Conservation (phyloP, 1,140 invertebrate species). For the Ceratitis capitata region DNA sequence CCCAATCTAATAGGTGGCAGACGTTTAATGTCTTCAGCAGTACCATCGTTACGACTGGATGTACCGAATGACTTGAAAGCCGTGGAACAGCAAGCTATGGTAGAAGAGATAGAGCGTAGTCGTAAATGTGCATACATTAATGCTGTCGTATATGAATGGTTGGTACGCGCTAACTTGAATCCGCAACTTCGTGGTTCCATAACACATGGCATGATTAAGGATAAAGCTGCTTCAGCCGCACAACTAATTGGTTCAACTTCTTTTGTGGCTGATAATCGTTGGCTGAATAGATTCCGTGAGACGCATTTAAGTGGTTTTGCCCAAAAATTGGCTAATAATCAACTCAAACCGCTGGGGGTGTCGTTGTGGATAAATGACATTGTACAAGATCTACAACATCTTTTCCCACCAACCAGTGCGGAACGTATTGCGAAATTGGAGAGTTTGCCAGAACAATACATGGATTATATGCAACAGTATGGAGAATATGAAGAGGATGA, state of each 20-base stretch:
- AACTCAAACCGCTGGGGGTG: slow-evolving; percentile 55
- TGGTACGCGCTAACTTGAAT: slow-evolving; percentile 60
- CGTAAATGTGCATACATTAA: slow-evolving; percentile 61
- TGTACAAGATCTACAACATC: slow-evolving; percentile 57
- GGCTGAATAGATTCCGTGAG: slow-evolving; percentile 61
- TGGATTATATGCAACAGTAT: slow-evolving; percentile 61
- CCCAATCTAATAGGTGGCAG: slow-evolving; percentile 56
- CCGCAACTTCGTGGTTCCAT: slow-evolving; percentile 60
- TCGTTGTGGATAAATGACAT: slow-evolving; percentile 61
- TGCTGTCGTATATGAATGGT: slow-evolving; percentile 61
- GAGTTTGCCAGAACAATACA: slow-evolving; percentile 60
- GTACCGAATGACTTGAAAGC: slow-evolving; percentile 59
- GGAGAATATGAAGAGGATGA: slow-evolving; percentile 61
- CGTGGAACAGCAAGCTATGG: slow-evolving; percentile 60
- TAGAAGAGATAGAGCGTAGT: slow-evolving; percentile 59
- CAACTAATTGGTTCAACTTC: slow-evolving; percentile 58
- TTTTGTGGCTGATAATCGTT: slow-evolving; percentile 60
- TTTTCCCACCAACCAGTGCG: slow-evolving; percentile 58
- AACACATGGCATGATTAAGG: slow-evolving; percentile 63
- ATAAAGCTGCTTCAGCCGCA: slow-evolving; percentile 57
- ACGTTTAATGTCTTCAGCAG: slow-evolving; percentile 54
- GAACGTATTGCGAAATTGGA: slow-evolving; percentile 60
- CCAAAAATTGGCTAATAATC: slow-evolving; percentile 58
- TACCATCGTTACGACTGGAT: slow-evolving; percentile 56
- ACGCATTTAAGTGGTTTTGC: slow-evolving; percentile 60